Base-by-base conservation (phyloP, 2,113 vertebrate genomes). In the Enhydra lutris region DNA sequence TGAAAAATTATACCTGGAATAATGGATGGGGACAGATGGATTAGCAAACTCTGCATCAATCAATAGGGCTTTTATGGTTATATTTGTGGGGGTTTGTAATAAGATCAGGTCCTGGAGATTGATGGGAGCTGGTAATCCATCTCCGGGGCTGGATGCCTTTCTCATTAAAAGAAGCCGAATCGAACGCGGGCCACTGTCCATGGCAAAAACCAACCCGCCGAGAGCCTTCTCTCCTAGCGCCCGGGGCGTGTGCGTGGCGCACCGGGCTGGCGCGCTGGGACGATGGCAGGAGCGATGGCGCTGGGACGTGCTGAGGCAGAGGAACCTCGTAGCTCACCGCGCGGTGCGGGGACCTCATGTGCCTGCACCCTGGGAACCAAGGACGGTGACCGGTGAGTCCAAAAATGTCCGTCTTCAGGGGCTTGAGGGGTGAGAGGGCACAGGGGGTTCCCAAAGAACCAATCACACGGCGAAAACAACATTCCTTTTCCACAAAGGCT, bases 1-100 rank as follows among this genome's bases (percentile, higher is more conserved):
- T 97, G 97, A 98, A 97, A 97, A 97, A 96, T 96, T 97, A 96
- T 93, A 47, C 89, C 55, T 9, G 3, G 93, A 80, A 92, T 96
- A 96, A 98, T 84, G 90, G 97, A 97, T 97, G 96, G 91, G 80
- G 95, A 96, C 97, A 94, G 97, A 92, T 73, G 93, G 97, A 97
- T 96, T 67, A 83, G 92, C 94, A 57, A 61, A 91, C 76, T 47
- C 93, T 24, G 50, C 97, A 98, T 96, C 96, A 86, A 97, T 97
- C 98, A 92, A 80, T 80, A 39, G 83, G 93, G 98, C 82, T 96
- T 95, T 95, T 94, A 93, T 93, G 92, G 97, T 69, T 96, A 26
- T 95, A 73, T 97, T 96, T 95, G 97, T 76, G 94, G 88, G 91
- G 94, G n/a, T 85, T 83, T 84, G 91, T 95, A 93, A 95, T 94